Base-by-base conservation (phyloP, 2,797 vertebrate species). In the Lepidocolaptes lacrymiger region DNA sequence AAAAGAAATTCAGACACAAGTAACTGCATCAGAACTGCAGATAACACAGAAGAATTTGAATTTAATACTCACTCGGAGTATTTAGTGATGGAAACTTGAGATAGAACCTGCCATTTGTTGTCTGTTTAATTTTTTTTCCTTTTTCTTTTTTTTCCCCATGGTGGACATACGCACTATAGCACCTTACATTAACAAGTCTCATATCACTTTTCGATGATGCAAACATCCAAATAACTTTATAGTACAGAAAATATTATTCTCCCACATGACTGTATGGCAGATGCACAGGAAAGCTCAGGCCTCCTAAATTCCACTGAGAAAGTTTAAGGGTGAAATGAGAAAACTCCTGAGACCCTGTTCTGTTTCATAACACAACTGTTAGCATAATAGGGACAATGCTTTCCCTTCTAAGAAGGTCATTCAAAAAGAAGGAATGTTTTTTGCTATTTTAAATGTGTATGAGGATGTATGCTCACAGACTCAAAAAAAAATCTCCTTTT, bases 101-200 rank as follows among this genome's bases (percentile, higher is more conserved):
- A 9, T 21, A 85, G 80, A 85, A 72, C 9, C 9, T 39, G 19
- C 27, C 15, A 62, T 88, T 90, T 89, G 7, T 39, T 75, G 10
- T 34, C 43, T 69, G 7, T 56, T 28, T 41, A 27, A 20, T 30
- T 51, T 34, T 43, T 44, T 11, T 7, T 0, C 0, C 2, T 15
- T 8, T 10, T 24, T 1, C 0, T 1, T 28, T 8, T n/a, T 37
- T 21, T 11, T 10, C 0, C 12, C 32, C 3, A 8, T 23, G 39
- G 37, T 52, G 58, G 44, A 23, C 7, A 49, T 44, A 37, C 1
- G 9, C 30, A 52, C 14, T 55, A 10, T 44, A 44, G 16, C 36
- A 82, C 36, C 39, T 95, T 78, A 12, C 20, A 44, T 90, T 89
- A 76, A 41, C 27, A 61, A 10, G 27, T 46, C 32, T 80, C 49